Base-by-base conservation (phyloP, 2,888 invertebrate species). In the Campopleginae sp. region DNA sequence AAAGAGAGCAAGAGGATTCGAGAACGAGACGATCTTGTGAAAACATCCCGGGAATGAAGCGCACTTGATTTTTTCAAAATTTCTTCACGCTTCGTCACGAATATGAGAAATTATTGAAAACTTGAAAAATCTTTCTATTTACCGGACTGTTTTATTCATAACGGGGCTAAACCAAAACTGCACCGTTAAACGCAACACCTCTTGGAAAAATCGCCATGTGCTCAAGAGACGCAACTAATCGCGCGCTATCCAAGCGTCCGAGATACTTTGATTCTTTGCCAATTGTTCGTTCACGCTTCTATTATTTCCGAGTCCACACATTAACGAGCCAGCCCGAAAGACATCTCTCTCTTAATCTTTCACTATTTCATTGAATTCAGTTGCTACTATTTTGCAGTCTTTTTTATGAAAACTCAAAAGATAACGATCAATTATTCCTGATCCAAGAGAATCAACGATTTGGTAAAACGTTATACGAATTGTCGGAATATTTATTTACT, bases 181-280 rank as follows among this genome's bases (percentile, higher is more conserved):
- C 10, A 1, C 51, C 33, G 2, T 19, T 12, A 12, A 54, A 54
- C 8, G 12, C 54, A 54, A 12, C 54, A 54, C 3, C 23, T 58
- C 54, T 38, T 54, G 63, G 31, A 76, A 58, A 19, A 66, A 63
- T 12, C 63, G n/a, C n/a, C 12, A 7, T 31, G 33, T 17, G 4
- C 19, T 48, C 27, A 14, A 33, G 74, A 33, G 74, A 33, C n/a
- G 48, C 31, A 84, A 70, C 58, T 65, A 54, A 31, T 76, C 48
- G 31, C 19, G 31, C 19, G 38, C 61, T 23, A 54, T 68, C 70
- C 51, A 63, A 75, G 17, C 63, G 70, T 63, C 51, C 46, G n/a
- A 68, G 33, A 19, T 65, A 72, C 65, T 77, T 84, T 84, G 84
- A 84, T 80, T 76, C 76, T 84, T 27, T 80, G 84, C 84, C 84